Evolutionary conservation across 2,113 vertebrate genomes (phyloP).

Genomic region (Pteronura brasiliensis): DNA sequence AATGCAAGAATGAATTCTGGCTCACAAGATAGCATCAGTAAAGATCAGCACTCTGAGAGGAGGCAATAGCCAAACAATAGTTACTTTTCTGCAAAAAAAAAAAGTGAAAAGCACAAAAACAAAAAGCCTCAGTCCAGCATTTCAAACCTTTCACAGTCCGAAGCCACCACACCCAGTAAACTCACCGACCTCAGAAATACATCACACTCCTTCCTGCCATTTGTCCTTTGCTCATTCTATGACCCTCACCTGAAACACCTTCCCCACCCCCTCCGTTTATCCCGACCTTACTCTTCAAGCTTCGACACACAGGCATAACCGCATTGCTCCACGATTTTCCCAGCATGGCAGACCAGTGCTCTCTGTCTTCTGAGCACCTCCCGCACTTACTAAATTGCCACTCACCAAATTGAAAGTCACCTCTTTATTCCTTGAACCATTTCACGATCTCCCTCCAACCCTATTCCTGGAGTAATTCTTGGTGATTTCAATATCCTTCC

Average conservation of each 20-base stretch:
- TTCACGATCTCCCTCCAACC: not conserved
- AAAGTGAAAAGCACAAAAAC: not conserved
- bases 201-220: not conserved
- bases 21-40: slow-evolving; percentile 32
- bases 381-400: not conserved
- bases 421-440: not conserved
- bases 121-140: not conserved
- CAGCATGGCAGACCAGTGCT: not conserved
- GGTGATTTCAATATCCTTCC: not conserved
- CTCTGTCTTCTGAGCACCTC: not conserved
- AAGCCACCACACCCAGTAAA: not conserved
- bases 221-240: not conserved
- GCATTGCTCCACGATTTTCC: not conserved
- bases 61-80: not conserved
- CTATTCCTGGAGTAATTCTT: not conserved
- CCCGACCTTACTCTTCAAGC: not conserved
- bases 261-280: not conserved
- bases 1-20: not conserved
- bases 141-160: not conserved
- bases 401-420: not conserved
- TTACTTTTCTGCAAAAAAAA: slow-evolving; percentile 6
- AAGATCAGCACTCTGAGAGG: slow-evolving; percentile 32
- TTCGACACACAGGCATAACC: not conserved
- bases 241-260: not conserved
- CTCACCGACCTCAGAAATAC: not conserved